Base-by-base conservation (phyloP, 1,140 invertebrate genomes). In the Elymnias hypermnestra region DNA sequence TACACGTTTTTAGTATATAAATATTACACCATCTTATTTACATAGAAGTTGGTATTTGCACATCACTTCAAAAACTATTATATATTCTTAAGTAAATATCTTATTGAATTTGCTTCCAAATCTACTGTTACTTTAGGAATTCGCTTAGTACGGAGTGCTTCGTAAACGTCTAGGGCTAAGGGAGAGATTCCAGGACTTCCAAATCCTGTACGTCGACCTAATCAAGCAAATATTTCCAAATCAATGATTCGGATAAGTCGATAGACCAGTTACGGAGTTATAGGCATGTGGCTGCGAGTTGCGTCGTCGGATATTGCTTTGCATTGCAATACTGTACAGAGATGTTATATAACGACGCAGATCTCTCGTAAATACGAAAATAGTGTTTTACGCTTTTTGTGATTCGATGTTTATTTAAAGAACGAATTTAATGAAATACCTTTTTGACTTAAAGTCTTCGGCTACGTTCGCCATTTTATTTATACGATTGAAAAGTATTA, bases 141-240 rank as follows among this genome's bases (percentile, higher is more conserved):
- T 26, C 10, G 13, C n/a, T 6, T 18, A 29, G 25, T 13, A 41
- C 9, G 13, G 21, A n/a, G 36, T 23, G 15, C 9, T 29, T 15
- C 28, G 15, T 23, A 29, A 29, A 33, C 4, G 15, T 15, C 28
- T 41, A 25, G 14, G 39, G 39, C 39, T 7, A 15, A 10, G 12
- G 25, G 10, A 29, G 39, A 41, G 39, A 41, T 41, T 41, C 39
- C 25, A 12, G 15, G 15, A 29, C 39, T 29, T 18, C 39, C 28
- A 41, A 41, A 25, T 15, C 26, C 28, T 41, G 25, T 41, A 26
- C 38, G 23, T 29, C 25, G 22, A 18, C 25, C 28, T 41, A 31
- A 41, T 28, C 29, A 33, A 33, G 29, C 29, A 41, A 28, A 41
- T 41, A 13, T 28, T 41, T 41, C 39, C 26, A 19, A 41, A 8